Conservation (phyloP, 2,888 invertebrate genomes). For the Eudiplozoon nipponicum region DNA sequence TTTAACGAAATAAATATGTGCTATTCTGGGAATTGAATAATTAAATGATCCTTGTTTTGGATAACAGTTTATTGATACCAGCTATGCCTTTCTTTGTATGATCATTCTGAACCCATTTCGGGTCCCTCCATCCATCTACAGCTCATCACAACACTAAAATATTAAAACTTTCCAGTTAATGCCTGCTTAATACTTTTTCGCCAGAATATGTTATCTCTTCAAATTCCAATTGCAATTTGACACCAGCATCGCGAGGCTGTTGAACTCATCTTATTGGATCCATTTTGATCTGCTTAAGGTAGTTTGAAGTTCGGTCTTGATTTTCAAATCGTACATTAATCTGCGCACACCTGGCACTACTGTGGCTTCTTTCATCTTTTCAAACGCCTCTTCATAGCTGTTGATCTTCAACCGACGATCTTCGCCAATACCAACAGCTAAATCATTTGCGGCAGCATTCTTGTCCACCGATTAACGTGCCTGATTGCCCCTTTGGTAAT, state of each 20-base stretch:
- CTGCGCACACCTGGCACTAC: constrained; percentile 19
- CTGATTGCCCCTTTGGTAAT: too few relatives aligned
- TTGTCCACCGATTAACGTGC: too few relatives aligned
- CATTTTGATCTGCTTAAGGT: constrained; percentile 24
- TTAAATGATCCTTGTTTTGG: too few relatives aligned
- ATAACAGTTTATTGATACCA: too few relatives aligned
- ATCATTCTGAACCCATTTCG: too few relatives aligned
- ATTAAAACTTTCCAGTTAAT: too few relatives aligned
- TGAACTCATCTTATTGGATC: constrained; percentile 24
- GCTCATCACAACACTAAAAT: too few relatives aligned
- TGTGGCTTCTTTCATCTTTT: constrained; percentile 26
- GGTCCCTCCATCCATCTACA: too few relatives aligned
- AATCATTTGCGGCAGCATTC: constrained; percentile 21
- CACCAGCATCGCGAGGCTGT: constrained; percentile 23
- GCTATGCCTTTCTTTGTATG: too few relatives aligned
- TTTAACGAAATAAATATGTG: too few relatives aligned
- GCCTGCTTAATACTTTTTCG: constrained; percentile 27
- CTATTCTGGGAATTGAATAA: too few relatives aligned
- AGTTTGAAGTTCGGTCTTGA: constrained; percentile 24
- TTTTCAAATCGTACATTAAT: constrained; percentile 25
- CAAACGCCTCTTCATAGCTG: constrained; percentile 26
- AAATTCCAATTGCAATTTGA: constrained; percentile 23
- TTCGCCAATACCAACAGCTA: constrained; percentile 21
- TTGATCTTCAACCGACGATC: constrained; percentile 26
- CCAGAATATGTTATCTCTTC: constrained; percentile 28